Evolutionary conservation across 2,797 vertebrate species (phyloP).

Genomic region (Anolis apletophallus): DNA sequence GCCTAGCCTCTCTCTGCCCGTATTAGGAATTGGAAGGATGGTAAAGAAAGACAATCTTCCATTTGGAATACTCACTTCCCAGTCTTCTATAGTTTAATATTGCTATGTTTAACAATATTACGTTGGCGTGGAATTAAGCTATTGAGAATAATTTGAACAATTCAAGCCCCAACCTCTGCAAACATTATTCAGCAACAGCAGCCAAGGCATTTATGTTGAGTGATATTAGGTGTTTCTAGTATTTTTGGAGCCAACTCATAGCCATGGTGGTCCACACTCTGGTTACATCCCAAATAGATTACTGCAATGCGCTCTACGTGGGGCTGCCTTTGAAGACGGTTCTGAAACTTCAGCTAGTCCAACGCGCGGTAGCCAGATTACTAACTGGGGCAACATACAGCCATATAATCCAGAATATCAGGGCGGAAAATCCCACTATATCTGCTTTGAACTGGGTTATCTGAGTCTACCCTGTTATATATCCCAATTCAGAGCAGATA

Average conservation of each 20-base stretch:
- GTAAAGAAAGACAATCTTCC: conserved; percentile 41
- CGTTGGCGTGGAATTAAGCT: neutral
- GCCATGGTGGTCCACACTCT: too few species aligned
- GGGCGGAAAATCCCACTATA: too few species aligned
- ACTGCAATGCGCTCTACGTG: too few species aligned
- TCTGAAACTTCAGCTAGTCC: too few species aligned
- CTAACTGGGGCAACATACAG: too few species aligned
- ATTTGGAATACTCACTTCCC: conserved; percentile 27
- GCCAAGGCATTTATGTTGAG: neutral
- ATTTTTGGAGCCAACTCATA: neutral
- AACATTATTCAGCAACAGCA: neutral
- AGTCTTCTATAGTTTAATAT: neutral
- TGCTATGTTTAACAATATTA: neutral
- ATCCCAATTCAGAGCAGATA: too few species aligned
- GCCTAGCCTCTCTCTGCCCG: conserved; percentile 49
- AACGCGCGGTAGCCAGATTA: too few species aligned
- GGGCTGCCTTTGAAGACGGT: too few species aligned
- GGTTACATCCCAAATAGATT: too few species aligned
- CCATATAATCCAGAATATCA: too few species aligned
- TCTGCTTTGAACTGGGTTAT: too few species aligned
- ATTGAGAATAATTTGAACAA: neutral
- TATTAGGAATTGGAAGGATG: conserved; percentile 39
- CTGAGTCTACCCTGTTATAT: too few species aligned
- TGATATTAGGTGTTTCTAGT: conserved; percentile 2
- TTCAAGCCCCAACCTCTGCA: neutral